Conservation (phyloP, 2,113 vertebrate species). For the Prionailurus viverrinus region DNA sequence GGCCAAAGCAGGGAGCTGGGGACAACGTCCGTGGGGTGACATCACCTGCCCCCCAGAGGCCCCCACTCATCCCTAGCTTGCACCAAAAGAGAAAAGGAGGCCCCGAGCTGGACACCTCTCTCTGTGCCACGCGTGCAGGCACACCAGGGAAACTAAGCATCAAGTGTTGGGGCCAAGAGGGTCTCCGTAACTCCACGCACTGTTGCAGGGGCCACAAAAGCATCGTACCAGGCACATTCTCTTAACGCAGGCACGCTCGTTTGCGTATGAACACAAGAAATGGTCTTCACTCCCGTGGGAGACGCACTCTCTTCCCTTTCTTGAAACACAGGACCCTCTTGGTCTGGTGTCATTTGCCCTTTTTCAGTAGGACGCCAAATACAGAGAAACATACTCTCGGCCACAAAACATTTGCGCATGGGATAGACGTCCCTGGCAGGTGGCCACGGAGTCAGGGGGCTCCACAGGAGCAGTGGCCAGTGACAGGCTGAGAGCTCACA, state of each 20-base stretch:
- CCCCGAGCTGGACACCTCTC: too few species aligned
- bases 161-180: background rate
- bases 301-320: background rate
- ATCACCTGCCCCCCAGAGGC: too few species aligned
- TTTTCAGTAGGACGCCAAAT: background rate
- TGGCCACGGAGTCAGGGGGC: background rate
- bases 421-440: background rate
- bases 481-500: background rate
- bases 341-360: background rate
- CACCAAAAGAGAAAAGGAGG: background rate
- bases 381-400: background rate
- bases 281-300: background rate
- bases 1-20: background rate
- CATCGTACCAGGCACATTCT: rapidly evolving
- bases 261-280: background rate
- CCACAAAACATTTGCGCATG: background rate
- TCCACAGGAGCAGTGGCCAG: rapidly evolving
- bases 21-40: background rate
- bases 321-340: background rate
- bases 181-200: background rate
- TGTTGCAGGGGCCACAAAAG: rapidly evolving
- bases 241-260: rapidly evolving
- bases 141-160: background rate
- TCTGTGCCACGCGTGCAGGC: background rate
- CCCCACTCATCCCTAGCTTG: background rate